Conservation (phyloP, 2,113 vertebrate genomes). For the Takifugu bimaculatus region DNA sequence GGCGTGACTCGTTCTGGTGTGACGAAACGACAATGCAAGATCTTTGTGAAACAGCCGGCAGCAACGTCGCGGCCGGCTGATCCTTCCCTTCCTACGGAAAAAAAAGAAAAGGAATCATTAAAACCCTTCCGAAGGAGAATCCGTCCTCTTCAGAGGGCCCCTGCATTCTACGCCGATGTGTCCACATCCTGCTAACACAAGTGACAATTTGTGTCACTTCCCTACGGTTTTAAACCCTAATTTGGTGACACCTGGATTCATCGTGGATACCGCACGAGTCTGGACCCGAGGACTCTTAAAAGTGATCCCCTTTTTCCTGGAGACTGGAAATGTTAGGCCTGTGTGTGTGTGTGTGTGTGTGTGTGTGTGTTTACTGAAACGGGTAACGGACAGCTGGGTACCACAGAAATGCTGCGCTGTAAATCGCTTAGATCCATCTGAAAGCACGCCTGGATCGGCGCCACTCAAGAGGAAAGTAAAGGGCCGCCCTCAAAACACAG, state of each 20-base stretch:
- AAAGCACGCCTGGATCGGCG: no score
- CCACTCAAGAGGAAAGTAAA: no score
- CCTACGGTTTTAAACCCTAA: no score
- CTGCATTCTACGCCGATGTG: no score
- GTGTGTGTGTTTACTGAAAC: conserved; percentile 63
- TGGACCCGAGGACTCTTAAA: background rate
- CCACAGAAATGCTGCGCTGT: conserved; percentile 14
- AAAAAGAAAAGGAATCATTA: background rate
- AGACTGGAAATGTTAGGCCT: conserved; percentile 60
- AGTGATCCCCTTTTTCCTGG: conserved; percentile 29
- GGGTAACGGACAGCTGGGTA: conserved; percentile 55
- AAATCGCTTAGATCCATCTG: background rate
- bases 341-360: background rate
- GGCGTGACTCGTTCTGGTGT: conserved; percentile 5
- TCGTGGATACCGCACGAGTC: no score
- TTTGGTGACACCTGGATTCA: no score
- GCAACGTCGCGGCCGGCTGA: conserved; percentile 17
- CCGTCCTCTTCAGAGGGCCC: background rate
- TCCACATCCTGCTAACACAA: no score
- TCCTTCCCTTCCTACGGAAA: conserved; percentile 8
- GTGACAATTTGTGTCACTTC: no score
- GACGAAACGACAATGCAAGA: conserved; percentile 11
- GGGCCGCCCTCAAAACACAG: no score
- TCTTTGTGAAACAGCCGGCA: conserved; percentile 25
- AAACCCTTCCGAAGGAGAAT: background rate